Base-by-base conservation (phyloP, 1,140 invertebrate species). In the Brachionus plicatilis region DNA sequence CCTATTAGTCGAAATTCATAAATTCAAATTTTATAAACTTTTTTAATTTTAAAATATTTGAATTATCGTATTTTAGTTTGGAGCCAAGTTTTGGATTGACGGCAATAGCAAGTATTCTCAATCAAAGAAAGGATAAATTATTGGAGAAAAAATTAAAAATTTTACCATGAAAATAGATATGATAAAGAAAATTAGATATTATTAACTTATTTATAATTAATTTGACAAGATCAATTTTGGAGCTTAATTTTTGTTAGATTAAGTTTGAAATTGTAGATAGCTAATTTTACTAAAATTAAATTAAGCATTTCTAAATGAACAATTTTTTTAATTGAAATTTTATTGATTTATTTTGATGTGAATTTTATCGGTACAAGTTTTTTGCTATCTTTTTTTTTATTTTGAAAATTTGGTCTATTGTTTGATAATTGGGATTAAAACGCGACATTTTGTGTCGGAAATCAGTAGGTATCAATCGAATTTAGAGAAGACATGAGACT, bases 391-490 rank as follows among this genome's bases (percentile, higher is more conserved):
- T 60, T 60, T 20, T 20, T n/a, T 14, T 53, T 14, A 3, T 3
- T 17, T 53, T 53, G 14, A 3, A 53, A 20, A 20, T 24, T 60
- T 9, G n/a, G 53, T 5, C 53, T 20, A 60, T 60, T 60, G 53
- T 27, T 60, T 60, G 20, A 20, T 20, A 60, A 60, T 60, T 60
- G 20, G 53, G 20, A 60, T 60, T 17, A 68, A 68, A 33, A 27
- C 24, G 33, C 24, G 66, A 68, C 66, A 68, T 68, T 33, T 68
- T 68, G 27, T 68, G 66, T 68, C 66, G 66, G 66, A 33, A 68
- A 68, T 60, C 66, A 68, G 66, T 41, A 41, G 66, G 66, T 68
- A 33, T 68, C 66, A 68, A 68, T 68, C 33, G 66, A 68, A 68
- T 68, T 24, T 11, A 68, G 14, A 33, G 11, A 12, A 33, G 33